Evolutionary conservation across 1,140 invertebrate genomes (phyloP), one percentile per base, ranked within the genome.

Genomic region (Hirudo medicinalis): DNA sequence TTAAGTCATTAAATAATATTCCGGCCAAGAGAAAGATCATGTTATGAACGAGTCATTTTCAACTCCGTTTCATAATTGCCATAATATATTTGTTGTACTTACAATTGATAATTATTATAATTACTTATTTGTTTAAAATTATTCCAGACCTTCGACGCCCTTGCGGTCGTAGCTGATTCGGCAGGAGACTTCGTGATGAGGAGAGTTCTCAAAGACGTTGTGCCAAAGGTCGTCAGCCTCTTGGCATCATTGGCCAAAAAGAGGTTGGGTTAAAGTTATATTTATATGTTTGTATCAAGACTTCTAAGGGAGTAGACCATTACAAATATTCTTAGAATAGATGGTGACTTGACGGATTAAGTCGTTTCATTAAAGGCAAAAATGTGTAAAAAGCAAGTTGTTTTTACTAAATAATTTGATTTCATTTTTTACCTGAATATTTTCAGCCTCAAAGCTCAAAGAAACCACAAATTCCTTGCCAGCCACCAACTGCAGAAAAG

Each of bases 101-200:
- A n/a, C n/a, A n/a, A n/a, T n/a, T n/a, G n/a, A n/a, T 36, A 36
- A 3, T 36, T 36, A 36, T 6, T 36, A 36, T 32, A 63, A 63
- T 13, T 4, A 27, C 4, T 20, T 32, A n/a, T 32, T 25, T 63
- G 17, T 32, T 63, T 32, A 25, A 13, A 63, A 6, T 63, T 63
- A 63, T 15, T 63, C 8, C 57, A 63, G 57, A 75, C 77, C 36
- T 72, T 77, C 60, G 74, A 78, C 29, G 74, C 73, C 4, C 71
- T 80, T 29, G 63, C 67, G 5, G 67, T 73, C 13, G 72, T 80
- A 70, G 69, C 75, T 0, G 40, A 72, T 25, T 71, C 70, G 17
- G 73, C 75, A 32, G 77, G 76, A 60, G 77, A 79, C 55, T 80
- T 80, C 73, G 74, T 80, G 4, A 74, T 73, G 55, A 73, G 76